Base-by-base conservation (phyloP, 2,888 invertebrate genomes). In the Rhingia rostrata region DNA sequence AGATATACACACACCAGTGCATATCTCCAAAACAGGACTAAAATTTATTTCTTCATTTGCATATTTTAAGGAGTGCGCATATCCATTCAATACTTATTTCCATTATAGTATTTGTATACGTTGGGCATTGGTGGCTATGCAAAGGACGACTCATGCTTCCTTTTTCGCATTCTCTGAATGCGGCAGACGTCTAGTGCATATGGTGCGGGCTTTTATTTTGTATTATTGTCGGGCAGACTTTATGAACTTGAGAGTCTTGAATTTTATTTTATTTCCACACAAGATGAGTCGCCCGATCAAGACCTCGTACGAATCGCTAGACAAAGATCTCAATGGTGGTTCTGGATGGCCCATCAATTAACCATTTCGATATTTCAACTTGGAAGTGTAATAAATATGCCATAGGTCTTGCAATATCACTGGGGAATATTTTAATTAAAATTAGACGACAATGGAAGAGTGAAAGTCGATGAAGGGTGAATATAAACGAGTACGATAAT, bases 41-140 rank as follows among this genome's bases (percentile, higher is more conserved):
- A 91, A 90, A 91, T 91, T 91, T 91, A 91, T 91, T 90, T 91
- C 91, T 91, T 91, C 90, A 91, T 91, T 91, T 91, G 90, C 91
- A 91, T 91, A 91, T 91, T 91, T 91, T 91, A 91, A 90, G 91
- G 89, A 91, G 90, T 89, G 86, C 86, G 87, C 86, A 88, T 89
- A 89, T 88, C 89, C 89, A 86, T 86, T 88, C 87, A 87, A 86
- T 72, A 78, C 22, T 22, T 22, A 2, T 22, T 86, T 60, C 56
- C 64, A 64, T 86, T 66, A 86, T 87, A 87, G 87, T 49, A 22
- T 9, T 6, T 45, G 22, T 22, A 22, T 88, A 87, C 87, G 78
- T 70, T 86, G 88, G 56, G 61, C 89, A 90, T 89, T 90, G 89
- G 88, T 88, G 87, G 66, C 88, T 89, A 88, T 88, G 88, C 88